phyloP scores from a whole-genome alignment of 2,113 vertebrate species.

The Hiodon tergisus region DNA sequence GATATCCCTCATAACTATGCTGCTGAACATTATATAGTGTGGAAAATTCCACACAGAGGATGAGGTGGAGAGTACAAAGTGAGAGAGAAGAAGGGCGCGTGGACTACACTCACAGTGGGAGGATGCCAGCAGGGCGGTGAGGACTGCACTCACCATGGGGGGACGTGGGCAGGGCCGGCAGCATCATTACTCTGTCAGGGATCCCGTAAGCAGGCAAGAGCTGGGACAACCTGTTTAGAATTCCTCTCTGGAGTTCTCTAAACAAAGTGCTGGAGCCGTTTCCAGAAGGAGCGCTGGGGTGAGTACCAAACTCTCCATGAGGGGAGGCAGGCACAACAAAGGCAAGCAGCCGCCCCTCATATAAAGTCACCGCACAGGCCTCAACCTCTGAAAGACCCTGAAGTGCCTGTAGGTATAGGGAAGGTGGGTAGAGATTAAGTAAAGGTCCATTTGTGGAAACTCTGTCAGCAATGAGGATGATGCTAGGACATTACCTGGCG shows the following conservation, averaged over 20 bases:
- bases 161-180: slow-evolving; percentile 71
- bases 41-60: too few species aligned
- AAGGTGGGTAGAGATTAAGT: neutral
- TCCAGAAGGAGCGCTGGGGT: neutral
- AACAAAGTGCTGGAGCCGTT: slow-evolving; percentile 34
- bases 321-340: slow-evolving; percentile 67
- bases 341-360: slow-evolving; percentile 69
- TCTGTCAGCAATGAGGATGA: neutral
- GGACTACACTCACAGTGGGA: neutral
- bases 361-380: slow-evolving; percentile 71
- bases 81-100: too few species aligned
- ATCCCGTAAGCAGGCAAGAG: slow-evolving; percentile 67
- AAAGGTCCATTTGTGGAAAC: too few species aligned
- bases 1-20: too few species aligned
- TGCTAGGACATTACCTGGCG: slow-evolving; percentile 66
- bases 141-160: slow-evolving; percentile 68
- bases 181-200: slow-evolving; percentile 75
- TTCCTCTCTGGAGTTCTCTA: slow-evolving; percentile 39
- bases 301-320: slow-evolving; percentile 28
- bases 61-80: too few species aligned
- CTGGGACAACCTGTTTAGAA: slow-evolving; percentile 62
- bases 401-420: slow-evolving; percentile 59
- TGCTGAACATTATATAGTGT: too few species aligned
- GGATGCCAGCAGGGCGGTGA: neutral
- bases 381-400: slow-evolving; percentile 69